Evolutionary conservation across 2,113 vertebrate species (phyloP).

Genomic region (Heterochromis multidens): DNA sequence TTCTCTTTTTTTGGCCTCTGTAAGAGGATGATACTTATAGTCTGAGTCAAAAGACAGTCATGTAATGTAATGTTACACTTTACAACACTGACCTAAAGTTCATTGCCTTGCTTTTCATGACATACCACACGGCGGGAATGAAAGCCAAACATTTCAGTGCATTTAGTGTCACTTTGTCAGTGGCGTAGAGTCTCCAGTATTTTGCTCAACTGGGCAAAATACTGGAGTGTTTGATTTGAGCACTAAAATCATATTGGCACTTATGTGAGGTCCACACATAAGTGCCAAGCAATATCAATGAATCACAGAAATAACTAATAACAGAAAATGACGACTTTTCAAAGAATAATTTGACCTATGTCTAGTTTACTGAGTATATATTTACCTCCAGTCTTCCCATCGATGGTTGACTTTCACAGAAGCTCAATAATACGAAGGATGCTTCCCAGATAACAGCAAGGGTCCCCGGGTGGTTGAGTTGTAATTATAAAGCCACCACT

Average conservation of each 20-base stretch:
- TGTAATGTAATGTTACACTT: background rate
- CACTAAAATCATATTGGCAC: background rate
- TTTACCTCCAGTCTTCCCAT: background rate
- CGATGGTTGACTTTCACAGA: background rate
- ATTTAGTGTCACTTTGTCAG: background rate
- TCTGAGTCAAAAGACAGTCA: background rate
- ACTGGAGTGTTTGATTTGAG: conserved; percentile 30
- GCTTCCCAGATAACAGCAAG: background rate
- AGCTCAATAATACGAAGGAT: background rate
- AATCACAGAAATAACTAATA: conserved; percentile 6
- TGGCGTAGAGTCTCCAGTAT: conserved; percentile 1
- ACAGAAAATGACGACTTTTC: background rate
- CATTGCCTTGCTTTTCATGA: background rate
- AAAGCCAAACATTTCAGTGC: background rate
- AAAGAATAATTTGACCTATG: background rate
- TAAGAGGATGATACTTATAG: background rate
- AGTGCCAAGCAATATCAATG: background rate
- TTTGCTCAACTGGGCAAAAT: background rate
- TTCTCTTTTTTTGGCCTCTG: background rate
- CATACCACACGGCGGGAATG: background rate
- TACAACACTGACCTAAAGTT: background rate
- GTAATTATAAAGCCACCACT: background rate
- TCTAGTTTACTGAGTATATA: background rate
- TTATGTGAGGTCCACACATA: background rate
- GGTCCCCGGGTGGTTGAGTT: background rate